Percentiles rank a stretch among this genome's conserved stretches.
Evolutionary conservation across 1,140 invertebrate genomes (phyloP).

Genomic region (Temnothorax curvispinosus): DNA sequence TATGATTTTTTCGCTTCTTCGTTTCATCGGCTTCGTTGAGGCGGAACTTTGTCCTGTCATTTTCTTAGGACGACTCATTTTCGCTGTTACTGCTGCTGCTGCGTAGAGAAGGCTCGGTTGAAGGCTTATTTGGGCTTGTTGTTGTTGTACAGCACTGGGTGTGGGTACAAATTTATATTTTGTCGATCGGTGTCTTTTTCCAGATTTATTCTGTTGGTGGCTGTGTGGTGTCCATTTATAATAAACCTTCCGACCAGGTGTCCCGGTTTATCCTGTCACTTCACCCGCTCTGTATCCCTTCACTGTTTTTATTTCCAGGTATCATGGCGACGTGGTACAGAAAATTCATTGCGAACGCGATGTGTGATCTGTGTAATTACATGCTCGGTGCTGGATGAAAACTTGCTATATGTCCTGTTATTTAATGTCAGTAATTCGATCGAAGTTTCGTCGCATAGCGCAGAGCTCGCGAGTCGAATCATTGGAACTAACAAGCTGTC

Average conservation of each 20-base stretch:
- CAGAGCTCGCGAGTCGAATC: neutral
- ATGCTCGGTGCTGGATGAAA: slow-evolving; percentile 52
- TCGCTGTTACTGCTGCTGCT: slow-evolving; percentile 65
- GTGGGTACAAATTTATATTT: slow-evolving; percentile 77
- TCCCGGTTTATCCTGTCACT: slow-evolving; percentile 62
- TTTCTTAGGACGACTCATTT: slow-evolving; percentile 73
- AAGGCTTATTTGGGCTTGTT: slow-evolving; percentile 83
- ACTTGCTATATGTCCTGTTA: slow-evolving; percentile 53
- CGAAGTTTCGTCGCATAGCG: slow-evolving; percentile 43
- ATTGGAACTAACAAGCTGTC: slow-evolving; percentile 22
- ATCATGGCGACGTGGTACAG: slow-evolving; percentile 54
- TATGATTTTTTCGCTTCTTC: slow-evolving; percentile 25
- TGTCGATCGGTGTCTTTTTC: slow-evolving; percentile 77
- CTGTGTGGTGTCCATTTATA: slow-evolving; percentile 72
- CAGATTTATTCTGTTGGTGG: slow-evolving; percentile 80
- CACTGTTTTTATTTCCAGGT: slow-evolving; percentile 75
- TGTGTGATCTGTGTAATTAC: neutral
- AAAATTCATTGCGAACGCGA: slow-evolving; percentile 60
- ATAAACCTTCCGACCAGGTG: slow-evolving; percentile 63
- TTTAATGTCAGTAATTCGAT: slow-evolving; percentile 46
- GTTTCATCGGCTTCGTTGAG: slow-evolving; percentile 26
- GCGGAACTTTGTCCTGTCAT: slow-evolving; percentile 40
- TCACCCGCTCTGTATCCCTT: slow-evolving; percentile 59
- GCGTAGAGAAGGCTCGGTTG: slow-evolving; percentile 73
- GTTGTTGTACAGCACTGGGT: slow-evolving; percentile 82